A percentile compares a stretch with the other conserved stretches of the same genome.
phyloP scores from a whole-genome alignment of 2,888 invertebrate genomes.

The Osmoderma eremita region DNA sequence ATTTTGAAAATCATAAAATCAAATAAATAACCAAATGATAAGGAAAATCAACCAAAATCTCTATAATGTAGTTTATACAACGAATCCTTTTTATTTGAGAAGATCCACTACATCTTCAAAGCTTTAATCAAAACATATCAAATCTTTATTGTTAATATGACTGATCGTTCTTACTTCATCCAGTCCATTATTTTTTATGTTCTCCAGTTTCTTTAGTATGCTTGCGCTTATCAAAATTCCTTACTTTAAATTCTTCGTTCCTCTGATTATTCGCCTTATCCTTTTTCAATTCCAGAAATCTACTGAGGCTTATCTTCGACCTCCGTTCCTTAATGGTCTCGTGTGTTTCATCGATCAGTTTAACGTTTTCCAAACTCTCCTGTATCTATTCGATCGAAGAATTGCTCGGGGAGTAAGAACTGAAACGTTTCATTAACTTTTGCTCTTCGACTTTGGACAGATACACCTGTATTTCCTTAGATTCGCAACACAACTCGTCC shows the following conservation, averaged over 20 bases:
- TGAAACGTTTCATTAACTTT: slow-evolving; percentile 34
- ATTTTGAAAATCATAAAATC: too few species aligned
- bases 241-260: slow-evolving; percentile 24
- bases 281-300: slow-evolving; percentile 10
- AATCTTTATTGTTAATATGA: too few species aligned
- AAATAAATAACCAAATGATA: too few species aligned
- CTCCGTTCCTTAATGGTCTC: slow-evolving; percentile 35
- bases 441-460: slow-evolving; percentile 34
- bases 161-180: too few species aligned
- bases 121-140: too few species aligned
- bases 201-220: slow-evolving; percentile 42
- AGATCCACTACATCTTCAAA: too few species aligned
- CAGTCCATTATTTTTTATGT: too few species aligned
- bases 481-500: slow-evolving; percentile 35
- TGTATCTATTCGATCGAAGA: background rate
- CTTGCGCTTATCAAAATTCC: slow-evolving; percentile 28
- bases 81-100: too few species aligned
- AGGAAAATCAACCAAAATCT: too few species aligned
- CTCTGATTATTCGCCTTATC: slow-evolving; percentile 14
- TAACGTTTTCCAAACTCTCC: slow-evolving; percentile 33
- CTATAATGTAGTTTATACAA: too few species aligned
- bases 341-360: slow-evolving; percentile 29
- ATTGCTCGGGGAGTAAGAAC: slow-evolving; percentile 28
- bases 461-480: slow-evolving; percentile 40
- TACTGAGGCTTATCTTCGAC: slow-evolving; percentile 30